These are phyloP conservation scores for Hoplostethus mediterraneus DNA, from an alignment of 2,797 vertebrate species.

Conservation along the genomic window DNA sequence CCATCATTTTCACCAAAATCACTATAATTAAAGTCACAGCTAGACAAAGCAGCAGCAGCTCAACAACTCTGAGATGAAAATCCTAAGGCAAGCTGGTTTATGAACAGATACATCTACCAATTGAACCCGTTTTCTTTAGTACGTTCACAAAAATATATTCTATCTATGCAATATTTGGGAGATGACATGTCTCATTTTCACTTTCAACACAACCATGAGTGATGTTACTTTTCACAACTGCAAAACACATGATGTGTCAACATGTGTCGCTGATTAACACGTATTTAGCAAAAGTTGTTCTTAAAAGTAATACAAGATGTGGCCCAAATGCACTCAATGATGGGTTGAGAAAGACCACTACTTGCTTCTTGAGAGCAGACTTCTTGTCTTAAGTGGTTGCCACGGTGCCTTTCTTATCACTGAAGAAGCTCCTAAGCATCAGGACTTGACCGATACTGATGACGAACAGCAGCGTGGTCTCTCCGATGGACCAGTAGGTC, in stretches of 20 bases:
- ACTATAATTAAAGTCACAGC: too few relatives aligned
- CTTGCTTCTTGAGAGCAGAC: not conserved
- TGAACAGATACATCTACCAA: not conserved
- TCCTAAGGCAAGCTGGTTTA: not conserved
- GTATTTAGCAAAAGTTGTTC: not conserved
- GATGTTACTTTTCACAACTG: slow-evolving; percentile 21
- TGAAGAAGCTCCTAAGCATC: slow-evolving; percentile 92
- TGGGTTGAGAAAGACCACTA: slow-evolving; percentile 14
- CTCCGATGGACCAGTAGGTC: slow-evolving; percentile 90
- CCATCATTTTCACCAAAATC: slow-evolving; percentile 14
- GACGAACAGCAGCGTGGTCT: slow-evolving; percentile 87
- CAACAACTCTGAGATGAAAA: slow-evolving; percentile 8
- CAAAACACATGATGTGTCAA: not conserved
- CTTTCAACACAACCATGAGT: slow-evolving; percentile 26
- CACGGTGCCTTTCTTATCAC: slow-evolving; percentile 81
- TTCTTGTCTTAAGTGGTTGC: slow-evolving; percentile 75
- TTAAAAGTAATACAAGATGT: slow-evolving; percentile 24
- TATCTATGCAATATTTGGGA: slow-evolving; percentile 29
- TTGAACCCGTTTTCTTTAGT: slow-evolving; percentile 9
- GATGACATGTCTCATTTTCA: not conserved
- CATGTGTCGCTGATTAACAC: not conserved
- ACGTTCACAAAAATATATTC: slow-evolving; percentile 33
- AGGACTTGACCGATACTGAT: slow-evolving; percentile 92
- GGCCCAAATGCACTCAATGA: slow-evolving; percentile 3
- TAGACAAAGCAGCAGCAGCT: not conserved